Conservation (phyloP, 2,113 vertebrate genomes). For the Reinhardtius hippoglossoides region DNA sequence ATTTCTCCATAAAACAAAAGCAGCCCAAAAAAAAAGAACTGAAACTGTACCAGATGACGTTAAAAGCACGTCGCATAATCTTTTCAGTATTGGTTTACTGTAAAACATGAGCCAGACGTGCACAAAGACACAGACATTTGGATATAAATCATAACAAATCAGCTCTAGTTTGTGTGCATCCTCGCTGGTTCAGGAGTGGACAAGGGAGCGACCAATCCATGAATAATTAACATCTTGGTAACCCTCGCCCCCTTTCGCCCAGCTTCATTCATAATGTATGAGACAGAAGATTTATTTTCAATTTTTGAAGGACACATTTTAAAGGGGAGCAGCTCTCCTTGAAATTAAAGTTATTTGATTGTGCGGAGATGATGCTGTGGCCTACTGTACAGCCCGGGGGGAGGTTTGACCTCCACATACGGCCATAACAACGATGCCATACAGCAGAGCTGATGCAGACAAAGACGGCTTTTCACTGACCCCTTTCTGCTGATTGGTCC, state of each 20-base stretch:
- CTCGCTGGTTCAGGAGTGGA: constrained; percentile 39
- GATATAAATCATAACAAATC: constrained; percentile 49
- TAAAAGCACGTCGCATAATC: constrained; percentile 26
- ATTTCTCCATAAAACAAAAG: neutral
- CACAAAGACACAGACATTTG: constrained; percentile 20
- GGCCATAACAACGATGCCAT: constrained; percentile 17
- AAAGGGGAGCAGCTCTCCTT: constrained; percentile 9
- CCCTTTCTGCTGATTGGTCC: constrained; percentile 6
- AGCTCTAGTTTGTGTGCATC: constrained; percentile 21
- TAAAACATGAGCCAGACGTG: constrained; percentile 3
- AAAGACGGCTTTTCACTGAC: constrained; percentile 20
- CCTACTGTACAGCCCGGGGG: constrained; percentile 35
- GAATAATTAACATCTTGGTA: constrained; percentile 77
- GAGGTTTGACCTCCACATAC: constrained; percentile 57
- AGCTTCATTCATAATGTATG: constrained; percentile 71
- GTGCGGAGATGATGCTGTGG: constrained; percentile 42
- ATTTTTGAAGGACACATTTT: constrained; percentile 62
- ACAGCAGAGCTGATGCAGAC: constrained; percentile 25
- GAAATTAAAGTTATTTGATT: constrained; percentile 42
- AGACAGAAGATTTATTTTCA: constrained; percentile 64
- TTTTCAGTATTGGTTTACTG: constrained; percentile 33
- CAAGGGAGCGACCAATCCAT: constrained; percentile 56
- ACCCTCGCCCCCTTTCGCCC: constrained; percentile 61
- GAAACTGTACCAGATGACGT: constrained; percentile 21
- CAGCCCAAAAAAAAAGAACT: constrained; percentile 33